phyloP scores from a whole-genome alignment of 2,888 invertebrate species.

The Leucania comma region DNA sequence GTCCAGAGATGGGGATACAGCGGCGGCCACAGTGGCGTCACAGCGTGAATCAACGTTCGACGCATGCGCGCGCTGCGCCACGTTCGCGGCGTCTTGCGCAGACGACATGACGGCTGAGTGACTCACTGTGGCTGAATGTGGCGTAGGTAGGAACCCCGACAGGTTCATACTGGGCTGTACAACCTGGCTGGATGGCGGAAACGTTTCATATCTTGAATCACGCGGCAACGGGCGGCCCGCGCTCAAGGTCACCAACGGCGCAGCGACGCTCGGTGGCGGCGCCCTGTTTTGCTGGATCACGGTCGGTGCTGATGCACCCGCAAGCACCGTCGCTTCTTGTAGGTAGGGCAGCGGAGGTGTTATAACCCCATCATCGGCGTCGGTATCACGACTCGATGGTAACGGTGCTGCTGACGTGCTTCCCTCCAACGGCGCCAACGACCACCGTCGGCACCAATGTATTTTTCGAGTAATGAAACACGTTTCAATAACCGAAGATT shows the following conservation, averaged over 20 bases:
- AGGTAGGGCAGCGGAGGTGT: slow-evolving; percentile 1
- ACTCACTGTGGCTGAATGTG: not conserved
- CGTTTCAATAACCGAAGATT: not conserved
- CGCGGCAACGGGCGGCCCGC: not conserved
- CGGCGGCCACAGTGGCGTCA: too few species aligned
- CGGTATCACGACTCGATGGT: not conserved
- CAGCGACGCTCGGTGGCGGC: not conserved
- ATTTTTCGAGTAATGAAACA: not conserved
- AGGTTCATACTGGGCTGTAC: not conserved
- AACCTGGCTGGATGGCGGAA: not conserved
- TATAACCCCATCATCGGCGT: not conserved
- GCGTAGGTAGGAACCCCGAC: not conserved
- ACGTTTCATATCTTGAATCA: not conserved
- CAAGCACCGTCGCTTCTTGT: not conserved
- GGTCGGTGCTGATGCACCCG: not conserved
- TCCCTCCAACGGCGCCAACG: not conserved
- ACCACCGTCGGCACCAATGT: not conserved
- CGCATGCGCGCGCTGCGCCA: too few species aligned
- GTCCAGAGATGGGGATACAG: too few species aligned
- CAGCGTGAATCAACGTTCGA: too few species aligned
- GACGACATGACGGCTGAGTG: too few species aligned
- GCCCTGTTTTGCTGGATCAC: too few species aligned
- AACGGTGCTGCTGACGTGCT: not conserved
- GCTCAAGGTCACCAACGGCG: not conserved
- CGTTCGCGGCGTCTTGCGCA: too few species aligned